Percentiles rank a stretch among this genome's conserved stretches.
phyloP scores from a whole-genome alignment of 2,888 invertebrate species.

The Rapana venosa region DNA sequence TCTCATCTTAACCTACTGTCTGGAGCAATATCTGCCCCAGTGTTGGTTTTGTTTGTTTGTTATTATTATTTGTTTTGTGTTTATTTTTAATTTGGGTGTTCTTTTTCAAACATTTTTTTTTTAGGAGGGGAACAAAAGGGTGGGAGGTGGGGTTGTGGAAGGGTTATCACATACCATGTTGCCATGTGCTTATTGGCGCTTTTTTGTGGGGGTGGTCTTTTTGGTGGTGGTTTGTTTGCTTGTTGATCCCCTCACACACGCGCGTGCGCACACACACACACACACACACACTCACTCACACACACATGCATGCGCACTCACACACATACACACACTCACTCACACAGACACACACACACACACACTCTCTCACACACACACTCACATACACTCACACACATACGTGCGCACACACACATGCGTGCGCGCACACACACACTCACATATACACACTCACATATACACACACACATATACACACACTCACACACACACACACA shows the following conservation, averaged over 20 bases:
- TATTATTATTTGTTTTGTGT: background rate
- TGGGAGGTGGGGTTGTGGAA: background rate
- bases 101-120: background rate
- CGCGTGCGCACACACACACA: background rate
- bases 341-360: background rate
- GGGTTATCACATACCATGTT: background rate
- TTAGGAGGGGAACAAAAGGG: background rate
- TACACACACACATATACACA: slow-evolving; percentile 7
- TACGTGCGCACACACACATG: too few relatives aligned
- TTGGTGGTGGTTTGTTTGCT: background rate
- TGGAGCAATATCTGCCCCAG: too few relatives aligned
- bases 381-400: too few relatives aligned
- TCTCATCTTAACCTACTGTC: too few relatives aligned
- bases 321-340: background rate
- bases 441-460: too few relatives aligned
- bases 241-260: background rate
- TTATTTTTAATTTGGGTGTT: background rate
- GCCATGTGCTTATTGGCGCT: background rate
- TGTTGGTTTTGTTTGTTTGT: too few relatives aligned
- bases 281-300: background rate
- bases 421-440: background rate
- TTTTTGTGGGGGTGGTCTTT: background rate
- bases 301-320: background rate
- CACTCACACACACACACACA: slow-evolving; percentile 10
- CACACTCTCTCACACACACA: too few relatives aligned